Evolutionary conservation across 2,113 vertebrate species (phyloP), one percentile per base, ranked within the genome.

Genomic region (Trematocara macrostoma): DNA sequence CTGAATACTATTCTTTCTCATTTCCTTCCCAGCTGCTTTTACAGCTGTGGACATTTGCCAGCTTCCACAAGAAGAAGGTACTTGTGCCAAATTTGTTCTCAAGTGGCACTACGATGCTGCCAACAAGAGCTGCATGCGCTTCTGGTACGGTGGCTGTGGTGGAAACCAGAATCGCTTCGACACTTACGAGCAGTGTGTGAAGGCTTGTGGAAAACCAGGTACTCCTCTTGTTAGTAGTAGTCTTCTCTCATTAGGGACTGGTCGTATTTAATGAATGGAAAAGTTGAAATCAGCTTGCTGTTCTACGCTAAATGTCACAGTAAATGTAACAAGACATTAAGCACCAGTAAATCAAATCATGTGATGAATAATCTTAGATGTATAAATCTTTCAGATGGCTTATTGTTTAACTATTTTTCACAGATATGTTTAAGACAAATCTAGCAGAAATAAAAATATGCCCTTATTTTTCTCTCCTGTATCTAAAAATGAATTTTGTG

Each of bases 71-170:
- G 97, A 98, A 0, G 94, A 95, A 31, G 99, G 99, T 1, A 90
- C 97, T 2, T 99, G 99, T 92, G 94, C 96, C 34, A 90, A 95
- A 1, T 99, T 97, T 55, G 87, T 94, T 18, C 94, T 99, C 3
- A 97, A 97, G 56, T 99, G 99, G 99, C 91, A 97, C 95, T 97
- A 95, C 0, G 97, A 99, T 16, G 7, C 87, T 0, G 0, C 91
- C 6, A 97, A 93, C 53, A 96, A 95, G 84, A 97, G 94, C 88
- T 99, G 99, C 0, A 94, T 94, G 1, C 95, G 98, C 14, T 99
- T 99, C 97, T 99, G 99, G 99, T 98, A 98, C 0, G 97, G 99
- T 4, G 97, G 97, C 86, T 99, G 98, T 0, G 97, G 96, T 0
- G 98, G 98, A 34, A 99, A 99, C 2, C 95, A 96, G 82, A 99